Conservation (phyloP, 2,888 invertebrate species). For the Drosophila pseudotalamancana region DNA sequence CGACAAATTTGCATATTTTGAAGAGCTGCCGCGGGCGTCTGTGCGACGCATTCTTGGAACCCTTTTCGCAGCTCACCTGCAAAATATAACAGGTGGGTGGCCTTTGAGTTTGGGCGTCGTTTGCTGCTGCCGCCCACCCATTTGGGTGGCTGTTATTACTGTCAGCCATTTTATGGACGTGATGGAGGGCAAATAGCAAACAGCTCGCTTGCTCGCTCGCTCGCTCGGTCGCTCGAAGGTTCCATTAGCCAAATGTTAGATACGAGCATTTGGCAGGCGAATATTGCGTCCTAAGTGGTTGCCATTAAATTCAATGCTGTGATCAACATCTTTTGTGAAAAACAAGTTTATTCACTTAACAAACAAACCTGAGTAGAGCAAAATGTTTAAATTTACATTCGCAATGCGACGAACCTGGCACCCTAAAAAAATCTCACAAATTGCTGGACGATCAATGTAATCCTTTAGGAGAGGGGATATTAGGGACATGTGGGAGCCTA, state of each 20-base stretch:
- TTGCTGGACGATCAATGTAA: no score
- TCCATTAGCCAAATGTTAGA: slow-evolving; percentile 54
- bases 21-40: slow-evolving; percentile 27
- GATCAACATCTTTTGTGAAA: slow-evolving; percentile 35
- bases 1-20: slow-evolving; percentile 64
- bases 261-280: slow-evolving; percentile 23
- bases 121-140: no score
- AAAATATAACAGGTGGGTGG: slow-evolving; percentile 27
- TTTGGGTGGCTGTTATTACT: slow-evolving; percentile 36
- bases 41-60: slow-evolving; percentile 19
- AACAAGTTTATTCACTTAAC: slow-evolving; percentile 55
- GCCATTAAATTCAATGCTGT: slow-evolving; percentile 56
- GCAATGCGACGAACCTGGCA: no score
- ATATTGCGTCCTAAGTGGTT: slow-evolving; percentile 49
- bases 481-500: no score
- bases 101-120: not conserved
- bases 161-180: slow-evolving; percentile 39
- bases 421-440: not conserved
- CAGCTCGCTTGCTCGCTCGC: no score
- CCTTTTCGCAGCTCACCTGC: slow-evolving; percentile 33
- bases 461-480: no score
- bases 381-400: not conserved
- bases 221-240: slow-evolving; percentile 17
- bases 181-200: slow-evolving; percentile 25
- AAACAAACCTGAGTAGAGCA: slow-evolving; percentile 7